Evolutionary conservation across 1,140 invertebrate genomes (phyloP).

Genomic region (Andrena cerasifolii): DNA sequence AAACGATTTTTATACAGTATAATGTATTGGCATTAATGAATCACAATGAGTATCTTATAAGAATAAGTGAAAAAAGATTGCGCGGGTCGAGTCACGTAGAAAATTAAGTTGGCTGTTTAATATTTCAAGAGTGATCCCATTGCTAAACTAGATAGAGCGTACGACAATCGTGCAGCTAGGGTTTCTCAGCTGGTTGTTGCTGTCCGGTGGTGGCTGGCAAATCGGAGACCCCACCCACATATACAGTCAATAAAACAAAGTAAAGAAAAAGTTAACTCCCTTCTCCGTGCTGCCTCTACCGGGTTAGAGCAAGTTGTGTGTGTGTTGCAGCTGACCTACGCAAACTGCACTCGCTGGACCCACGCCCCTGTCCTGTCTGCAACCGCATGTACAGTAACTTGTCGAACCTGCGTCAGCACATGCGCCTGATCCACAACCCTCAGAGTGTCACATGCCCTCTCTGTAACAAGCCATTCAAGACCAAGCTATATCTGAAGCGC

Average conservation of each 20-base stretch:
- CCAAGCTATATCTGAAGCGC: slow-evolving; percentile 89
- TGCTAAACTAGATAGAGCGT: slow-evolving; percentile 35
- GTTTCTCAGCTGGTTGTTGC: slow-evolving; percentile 82
- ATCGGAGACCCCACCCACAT: slow-evolving; percentile 53
- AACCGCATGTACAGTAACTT: slow-evolving; percentile 91
- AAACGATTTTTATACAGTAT: not conserved
- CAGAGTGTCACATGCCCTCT: slow-evolving; percentile 88
- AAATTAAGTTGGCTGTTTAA: not conserved
- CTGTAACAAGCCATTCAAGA: slow-evolving; percentile 90
- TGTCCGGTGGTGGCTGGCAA: slow-evolving; percentile 82
- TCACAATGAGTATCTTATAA: not conserved
- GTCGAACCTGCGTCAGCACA: slow-evolving; percentile 90
- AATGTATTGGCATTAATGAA: not conserved
- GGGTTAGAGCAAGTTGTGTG: slow-evolving; percentile 83
- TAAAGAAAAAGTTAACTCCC: slow-evolving; percentile 71
- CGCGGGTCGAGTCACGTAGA: not conserved
- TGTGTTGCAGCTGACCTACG: slow-evolving; percentile 83
- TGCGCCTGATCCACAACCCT: slow-evolving; percentile 90
- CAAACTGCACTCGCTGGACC: slow-evolving; percentile 87
- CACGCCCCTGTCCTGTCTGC: slow-evolving; percentile 88
- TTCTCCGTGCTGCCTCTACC: slow-evolving; percentile 81
- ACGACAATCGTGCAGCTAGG: slow-evolving; percentile 71
- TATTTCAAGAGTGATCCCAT: slow-evolving; percentile 38
- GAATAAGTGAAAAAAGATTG: not conserved
- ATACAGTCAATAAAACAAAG: slow-evolving; percentile 39